Base-by-base conservation (phyloP, 2,888 invertebrate genomes). In the Cheilosia impressa region DNA sequence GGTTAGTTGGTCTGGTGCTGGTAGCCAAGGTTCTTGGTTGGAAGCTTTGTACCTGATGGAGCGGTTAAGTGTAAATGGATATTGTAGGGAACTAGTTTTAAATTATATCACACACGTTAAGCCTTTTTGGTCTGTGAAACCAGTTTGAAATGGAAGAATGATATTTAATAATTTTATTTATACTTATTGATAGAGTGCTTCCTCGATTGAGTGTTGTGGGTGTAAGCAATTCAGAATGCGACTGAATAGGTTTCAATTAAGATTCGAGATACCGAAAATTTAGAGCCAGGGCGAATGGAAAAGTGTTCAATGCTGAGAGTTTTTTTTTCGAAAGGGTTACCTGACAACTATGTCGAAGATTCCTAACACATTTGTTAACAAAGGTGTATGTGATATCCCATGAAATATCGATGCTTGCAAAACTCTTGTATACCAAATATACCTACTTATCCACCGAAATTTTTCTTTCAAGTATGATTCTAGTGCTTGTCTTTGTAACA, bases 21-120 rank as follows among this genome's bases (percentile, higher is more conserved):
- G 41, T 45, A 75, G 75, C 75, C 84, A 84, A 84, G 84, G 84
- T 84, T 84, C 84, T 84, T 69, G 80, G 66, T 71, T 82, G 71
- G 65, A 76, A 77, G 65, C 52, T 58, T 71, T 65, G 63, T 71
- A 66, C 60, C 75, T 71, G 75, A 80, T 84, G 71, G 75, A 84
- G 69, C 68, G 60, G 55, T 69, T 66, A 65, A 73, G 24, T 73
- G 66, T 52, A 73, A 83, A 52, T 77, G 77, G 69, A 77, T 77
- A 79, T 65, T 22, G 45, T 55, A 63, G 58, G 80, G 65, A 84
- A 84, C 84, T 69, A 38, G 79, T 50, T 62, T 50, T 65, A 24
- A 53, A 71, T 83, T 69, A 69, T 69, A 65, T 58, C 81, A 76
- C 38, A 52, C 0, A 9, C 22, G 63, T 63, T 57, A 58, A 65